Percentiles rank a stretch among this genome's conserved stretches.
Evolutionary conservation across 1,140 invertebrate species (phyloP).

Genomic region (Penaeus indicus): DNA sequence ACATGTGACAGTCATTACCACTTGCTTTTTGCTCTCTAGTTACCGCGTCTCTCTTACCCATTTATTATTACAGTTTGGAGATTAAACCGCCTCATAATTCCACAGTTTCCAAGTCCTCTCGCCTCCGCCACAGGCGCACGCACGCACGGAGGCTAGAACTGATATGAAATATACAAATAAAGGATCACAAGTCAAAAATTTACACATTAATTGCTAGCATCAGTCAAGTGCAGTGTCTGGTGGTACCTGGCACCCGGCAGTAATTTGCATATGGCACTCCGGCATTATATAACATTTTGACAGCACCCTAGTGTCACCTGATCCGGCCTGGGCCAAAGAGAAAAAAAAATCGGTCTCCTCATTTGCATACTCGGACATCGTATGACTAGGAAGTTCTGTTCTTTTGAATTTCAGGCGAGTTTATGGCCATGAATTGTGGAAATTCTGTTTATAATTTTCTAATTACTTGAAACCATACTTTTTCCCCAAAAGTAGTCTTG

Average conservation of each 20-base stretch:
- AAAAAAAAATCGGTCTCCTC: slow-evolving; percentile 51
- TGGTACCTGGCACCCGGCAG: slow-evolving; percentile 39
- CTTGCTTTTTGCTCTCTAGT: neutral
- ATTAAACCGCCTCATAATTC: too few relatives aligned
- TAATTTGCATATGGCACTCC: slow-evolving; percentile 59
- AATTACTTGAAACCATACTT: too few relatives aligned
- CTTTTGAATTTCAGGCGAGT: slow-evolving; percentile 26
- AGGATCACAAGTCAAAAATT: slow-evolving; percentile 28
- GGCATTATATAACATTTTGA: slow-evolving; percentile 64
- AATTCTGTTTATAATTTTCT: slow-evolving; percentile 17
- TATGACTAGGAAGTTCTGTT: slow-evolving; percentile 47
- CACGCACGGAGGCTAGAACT: too few relatives aligned
- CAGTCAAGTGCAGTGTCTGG: slow-evolving; percentile 36
- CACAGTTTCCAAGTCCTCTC: neutral
- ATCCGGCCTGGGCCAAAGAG: slow-evolving; percentile 49
- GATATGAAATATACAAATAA: neutral
- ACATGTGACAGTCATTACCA: slow-evolving; percentile 50
- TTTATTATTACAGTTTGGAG: neutral
- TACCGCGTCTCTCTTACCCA: slow-evolving; percentile 39
- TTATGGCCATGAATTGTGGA: slow-evolving; percentile 12
- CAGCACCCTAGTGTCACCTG: slow-evolving; percentile 53
- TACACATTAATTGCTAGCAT: slow-evolving; percentile 31
- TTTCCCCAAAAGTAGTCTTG: too few relatives aligned
- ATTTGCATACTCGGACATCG: slow-evolving; percentile 56
- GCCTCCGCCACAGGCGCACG: neutral